Percentiles rank a stretch among this genome's conserved stretches.
Evolutionary conservation across 2,113 vertebrate genomes (phyloP).

Genomic region (Galemys pyrenaicus): DNA sequence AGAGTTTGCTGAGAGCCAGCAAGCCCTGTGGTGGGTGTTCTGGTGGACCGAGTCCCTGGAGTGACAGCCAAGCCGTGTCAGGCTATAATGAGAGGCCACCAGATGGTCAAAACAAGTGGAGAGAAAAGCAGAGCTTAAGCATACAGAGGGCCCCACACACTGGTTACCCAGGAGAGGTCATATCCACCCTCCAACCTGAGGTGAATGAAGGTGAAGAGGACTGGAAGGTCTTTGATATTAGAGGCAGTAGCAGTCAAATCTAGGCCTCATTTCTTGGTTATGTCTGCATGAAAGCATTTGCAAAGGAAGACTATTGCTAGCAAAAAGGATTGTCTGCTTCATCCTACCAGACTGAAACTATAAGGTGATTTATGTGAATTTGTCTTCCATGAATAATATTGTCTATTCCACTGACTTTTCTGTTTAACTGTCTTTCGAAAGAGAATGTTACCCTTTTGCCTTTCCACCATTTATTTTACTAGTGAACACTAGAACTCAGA

Average conservation of each 20-base stretch:
- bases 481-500: background rate
- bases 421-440: constrained; percentile 40
- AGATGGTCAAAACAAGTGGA: background rate
- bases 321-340: background rate
- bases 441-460: background rate
- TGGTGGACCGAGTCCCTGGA: background rate
- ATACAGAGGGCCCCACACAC: background rate
- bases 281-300: background rate
- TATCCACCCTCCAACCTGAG: background rate
- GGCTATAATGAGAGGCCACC: background rate
- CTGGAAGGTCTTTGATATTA: background rate
- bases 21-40: constrained; percentile 21
- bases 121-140: background rate
- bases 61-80: background rate
- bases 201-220: background rate
- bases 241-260: background rate
- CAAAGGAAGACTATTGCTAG: background rate
- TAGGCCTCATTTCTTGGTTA: background rate
- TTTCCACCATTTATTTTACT: constrained; percentile 2
- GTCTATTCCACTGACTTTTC: background rate
- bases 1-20: constrained; percentile 4
- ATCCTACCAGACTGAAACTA: background rate
- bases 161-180: background rate
- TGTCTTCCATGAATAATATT: constrained; percentile 11
- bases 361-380: constrained; percentile 8